Percentiles rank a stretch among this genome's conserved stretches.
Evolutionary conservation across 2,113 vertebrate genomes (phyloP).

Genomic region (Nesoenas mayeri): DNA sequence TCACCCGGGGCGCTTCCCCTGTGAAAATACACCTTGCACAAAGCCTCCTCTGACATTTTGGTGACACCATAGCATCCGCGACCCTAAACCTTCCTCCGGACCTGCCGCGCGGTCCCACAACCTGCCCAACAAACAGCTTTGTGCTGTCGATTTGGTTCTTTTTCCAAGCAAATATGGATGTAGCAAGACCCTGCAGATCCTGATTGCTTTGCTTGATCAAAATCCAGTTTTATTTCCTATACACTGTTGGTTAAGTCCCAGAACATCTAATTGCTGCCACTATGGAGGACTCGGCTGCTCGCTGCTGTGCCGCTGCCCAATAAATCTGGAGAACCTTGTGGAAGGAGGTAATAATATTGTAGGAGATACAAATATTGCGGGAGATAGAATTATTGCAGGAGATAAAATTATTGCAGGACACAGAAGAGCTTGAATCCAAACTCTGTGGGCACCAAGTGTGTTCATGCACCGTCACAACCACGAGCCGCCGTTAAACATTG

Average conservation of each 20-base stretch:
- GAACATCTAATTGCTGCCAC: fast-evolving
- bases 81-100: neutral
- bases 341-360: neutral
- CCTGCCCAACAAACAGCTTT: too few species aligned
- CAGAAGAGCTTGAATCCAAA: neutral
- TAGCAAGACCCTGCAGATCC: neutral
- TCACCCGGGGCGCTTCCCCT: too few species aligned
- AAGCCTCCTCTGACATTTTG: neutral
- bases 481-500: fast-evolving
- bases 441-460: neutral
- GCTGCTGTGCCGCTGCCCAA: neutral
- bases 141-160: too few species aligned
- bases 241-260: fast-evolving
- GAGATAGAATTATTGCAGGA: too few species aligned
- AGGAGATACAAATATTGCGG: too few species aligned
- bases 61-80: fast-evolving
- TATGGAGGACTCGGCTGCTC: neutral
- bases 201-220: neutral
- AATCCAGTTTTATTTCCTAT: neutral
- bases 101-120: neutral
- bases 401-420: neutral
- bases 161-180: fast-evolving
- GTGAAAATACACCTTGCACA: fast-evolving
- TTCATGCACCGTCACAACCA: fast-evolving
- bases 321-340: neutral